Conservation (phyloP, 2,888 invertebrate genomes). For the Pocota personata region DNA sequence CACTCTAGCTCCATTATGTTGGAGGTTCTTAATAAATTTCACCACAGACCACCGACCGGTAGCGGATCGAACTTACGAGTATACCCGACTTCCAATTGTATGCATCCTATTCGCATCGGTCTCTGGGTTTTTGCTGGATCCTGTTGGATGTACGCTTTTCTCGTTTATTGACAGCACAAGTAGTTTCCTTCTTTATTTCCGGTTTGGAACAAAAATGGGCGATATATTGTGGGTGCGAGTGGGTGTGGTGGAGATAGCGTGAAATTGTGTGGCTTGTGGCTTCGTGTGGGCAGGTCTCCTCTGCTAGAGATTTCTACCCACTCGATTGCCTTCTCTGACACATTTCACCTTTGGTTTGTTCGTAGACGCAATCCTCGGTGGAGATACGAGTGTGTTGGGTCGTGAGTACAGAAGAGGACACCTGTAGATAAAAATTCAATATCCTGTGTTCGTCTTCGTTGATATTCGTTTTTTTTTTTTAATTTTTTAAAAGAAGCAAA, state of each 20-base stretch:
- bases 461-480: constrained; percentile 21
- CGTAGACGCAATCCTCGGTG: constrained; percentile 1
- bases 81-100: constrained; percentile 51
- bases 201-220: constrained; percentile 51
- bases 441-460: constrained; percentile 75
- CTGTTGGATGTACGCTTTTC: not conserved
- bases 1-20: constrained; percentile 23
- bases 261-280: constrained; percentile 68
- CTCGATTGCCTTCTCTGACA: constrained; percentile 33
- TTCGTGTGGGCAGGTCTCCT: constrained; percentile 8
- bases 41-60: constrained; percentile 64
- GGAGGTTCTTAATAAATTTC: constrained; percentile 53
- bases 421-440: constrained; percentile 77
- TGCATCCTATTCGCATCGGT: constrained; percentile 47
- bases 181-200: constrained; percentile 71
- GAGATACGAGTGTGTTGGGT: not conserved
- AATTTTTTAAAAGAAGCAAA: not conserved
- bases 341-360: constrained; percentile 50
- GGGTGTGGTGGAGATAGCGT: constrained; percentile 41
- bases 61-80: constrained; percentile 56
- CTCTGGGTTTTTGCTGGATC: not conserved
- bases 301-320: constrained; percentile 33
- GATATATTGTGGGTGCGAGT: constrained; percentile 24
- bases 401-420: constrained; percentile 58
- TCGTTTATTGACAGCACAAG: constrained; percentile 65